Evolutionary conservation across 2,113 vertebrate species (phyloP).

Genomic region (Raphicerus campestris): DNA sequence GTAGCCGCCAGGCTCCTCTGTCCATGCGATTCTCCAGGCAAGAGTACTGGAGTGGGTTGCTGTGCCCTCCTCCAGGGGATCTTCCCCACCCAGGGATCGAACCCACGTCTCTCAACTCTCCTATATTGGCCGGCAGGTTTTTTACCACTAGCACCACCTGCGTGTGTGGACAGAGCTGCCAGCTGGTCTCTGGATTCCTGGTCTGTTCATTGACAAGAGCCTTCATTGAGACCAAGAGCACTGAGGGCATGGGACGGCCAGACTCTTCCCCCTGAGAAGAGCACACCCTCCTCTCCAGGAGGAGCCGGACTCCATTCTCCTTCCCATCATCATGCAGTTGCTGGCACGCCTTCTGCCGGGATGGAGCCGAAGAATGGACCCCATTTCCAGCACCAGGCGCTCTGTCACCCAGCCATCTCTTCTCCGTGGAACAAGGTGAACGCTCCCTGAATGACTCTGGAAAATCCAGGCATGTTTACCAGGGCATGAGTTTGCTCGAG

Average conservation of each 20-base stretch:
- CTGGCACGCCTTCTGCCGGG: rapidly evolving
- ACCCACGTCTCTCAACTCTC: neutral
- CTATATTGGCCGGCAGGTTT: neutral
- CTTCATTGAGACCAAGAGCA: rapidly evolving
- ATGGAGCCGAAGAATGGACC: rapidly evolving
- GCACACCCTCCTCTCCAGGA: too few species aligned
- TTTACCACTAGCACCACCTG: neutral
- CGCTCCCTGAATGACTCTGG: rapidly evolving
- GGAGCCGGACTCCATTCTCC: rapidly evolving
- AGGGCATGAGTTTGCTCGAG: rapidly evolving
- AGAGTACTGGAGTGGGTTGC: neutral
- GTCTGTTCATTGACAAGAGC: too few species aligned
- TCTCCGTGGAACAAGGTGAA: rapidly evolving
- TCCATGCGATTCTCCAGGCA: neutral
- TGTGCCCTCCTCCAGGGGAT: neutral
- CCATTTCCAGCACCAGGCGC: rapidly evolving
- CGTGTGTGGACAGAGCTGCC: neutral
- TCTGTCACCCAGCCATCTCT: rapidly evolving
- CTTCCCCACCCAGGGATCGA: neutral
- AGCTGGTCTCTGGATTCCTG: neutral
- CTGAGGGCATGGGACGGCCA: rapidly evolving
- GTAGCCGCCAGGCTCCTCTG: neutral
- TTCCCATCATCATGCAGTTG: rapidly evolving
- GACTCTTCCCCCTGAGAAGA: rapidly evolving
- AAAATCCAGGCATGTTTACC: rapidly evolving